These are phyloP conservation scores for Noturus placidus DNA, from an alignment of 2,113 vertebrate species.

Conservation along the genomic window DNA sequence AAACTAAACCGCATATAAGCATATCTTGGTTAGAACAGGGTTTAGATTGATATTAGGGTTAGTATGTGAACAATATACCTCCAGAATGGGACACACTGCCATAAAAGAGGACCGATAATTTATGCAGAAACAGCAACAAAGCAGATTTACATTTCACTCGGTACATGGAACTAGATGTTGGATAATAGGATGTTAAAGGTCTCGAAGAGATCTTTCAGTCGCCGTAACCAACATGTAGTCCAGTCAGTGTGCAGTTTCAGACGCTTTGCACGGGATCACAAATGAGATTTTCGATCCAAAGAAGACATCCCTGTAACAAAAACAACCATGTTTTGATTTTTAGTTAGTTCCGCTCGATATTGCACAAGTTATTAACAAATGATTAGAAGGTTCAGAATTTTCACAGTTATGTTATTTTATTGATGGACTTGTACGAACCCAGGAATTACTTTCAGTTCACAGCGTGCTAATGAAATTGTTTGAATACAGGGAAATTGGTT, in stretches of 20 bases:
- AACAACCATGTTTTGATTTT: neutral
- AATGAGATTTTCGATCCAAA: conserved; percentile 81
- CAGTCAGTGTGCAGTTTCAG: conserved; percentile 33
- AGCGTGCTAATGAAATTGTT: neutral
- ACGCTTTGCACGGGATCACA: conserved; percentile 76
- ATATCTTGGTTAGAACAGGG: neutral
- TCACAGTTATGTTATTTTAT: neutral
- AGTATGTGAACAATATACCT: neutral
- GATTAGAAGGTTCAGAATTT: neutral
- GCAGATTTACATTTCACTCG: neutral
- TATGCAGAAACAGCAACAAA: neutral
- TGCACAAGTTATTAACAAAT: neutral
- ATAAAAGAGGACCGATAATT: neutral
- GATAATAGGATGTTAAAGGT: neutral
- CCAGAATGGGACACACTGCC: neutral
- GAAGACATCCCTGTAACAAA: conserved; percentile 79
- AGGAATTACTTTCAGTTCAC: neutral
- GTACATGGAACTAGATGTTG: neutral
- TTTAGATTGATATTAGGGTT: neutral
- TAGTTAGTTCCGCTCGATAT: neutral
- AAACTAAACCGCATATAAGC: neutral
- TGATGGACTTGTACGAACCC: neutral
- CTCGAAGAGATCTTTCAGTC: neutral
- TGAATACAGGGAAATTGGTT: neutral
- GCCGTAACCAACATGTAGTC: neutral